These are phyloP conservation scores for Apodemus agrarius DNA, from an alignment of 2,797 vertebrate species.

Conservation along the genomic window DNA sequence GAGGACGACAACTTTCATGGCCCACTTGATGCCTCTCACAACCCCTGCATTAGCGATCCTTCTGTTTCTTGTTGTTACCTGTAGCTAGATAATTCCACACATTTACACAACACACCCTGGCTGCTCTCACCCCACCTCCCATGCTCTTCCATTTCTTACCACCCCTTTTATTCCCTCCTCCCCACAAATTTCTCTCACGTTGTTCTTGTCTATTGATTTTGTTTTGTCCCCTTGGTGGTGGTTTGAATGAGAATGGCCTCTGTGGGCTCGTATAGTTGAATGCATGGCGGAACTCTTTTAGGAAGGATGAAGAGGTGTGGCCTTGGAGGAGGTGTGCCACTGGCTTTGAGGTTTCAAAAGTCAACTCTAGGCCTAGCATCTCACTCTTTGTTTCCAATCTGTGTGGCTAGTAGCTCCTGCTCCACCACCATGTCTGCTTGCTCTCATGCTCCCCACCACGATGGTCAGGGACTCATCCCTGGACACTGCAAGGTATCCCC, in stretches of 20 bases:
- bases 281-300: not conserved
- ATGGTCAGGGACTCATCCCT: not conserved
- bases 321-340: not conserved
- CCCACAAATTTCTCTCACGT: not conserved
- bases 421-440: not conserved
- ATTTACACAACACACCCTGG: not conserved
- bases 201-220: not conserved
- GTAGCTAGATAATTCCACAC: not conserved
- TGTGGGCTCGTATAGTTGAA: not conserved
- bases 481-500: not conserved
- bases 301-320: not conserved
- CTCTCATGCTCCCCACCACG: not conserved
- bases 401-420: not conserved
- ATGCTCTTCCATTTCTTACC: not conserved
- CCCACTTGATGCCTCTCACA: not conserved
- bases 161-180: not conserved
- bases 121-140: not conserved
- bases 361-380: not conserved
- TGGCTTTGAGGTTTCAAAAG: not conserved
- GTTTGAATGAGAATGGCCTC: not conserved
- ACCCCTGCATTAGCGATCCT: not conserved
- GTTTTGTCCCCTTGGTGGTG: not conserved
- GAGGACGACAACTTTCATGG: constrained; percentile 13
- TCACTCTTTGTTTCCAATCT: not conserved
- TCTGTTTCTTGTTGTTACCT: not conserved